Conservation (phyloP, 2,797 vertebrate species). For the Enoplosus armatus region DNA sequence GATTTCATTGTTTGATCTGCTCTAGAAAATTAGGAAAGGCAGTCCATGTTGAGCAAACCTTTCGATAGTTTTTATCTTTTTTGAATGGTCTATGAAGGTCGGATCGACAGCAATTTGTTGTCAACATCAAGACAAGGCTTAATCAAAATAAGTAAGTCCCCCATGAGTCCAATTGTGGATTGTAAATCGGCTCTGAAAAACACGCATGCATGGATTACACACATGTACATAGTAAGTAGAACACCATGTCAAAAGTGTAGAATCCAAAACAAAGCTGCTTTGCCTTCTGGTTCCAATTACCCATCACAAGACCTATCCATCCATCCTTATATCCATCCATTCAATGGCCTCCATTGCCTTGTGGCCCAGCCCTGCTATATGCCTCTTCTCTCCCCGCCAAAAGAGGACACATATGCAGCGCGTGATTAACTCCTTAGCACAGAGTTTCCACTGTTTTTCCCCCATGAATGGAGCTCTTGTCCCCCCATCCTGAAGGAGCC, state of each 20-base stretch:
- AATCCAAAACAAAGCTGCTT: slow-evolving; percentile 54
- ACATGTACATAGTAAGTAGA: slow-evolving; percentile 37
- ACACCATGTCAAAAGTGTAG: slow-evolving; percentile 38
- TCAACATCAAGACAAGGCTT: neutral
- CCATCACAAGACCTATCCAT: slow-evolving; percentile 77
- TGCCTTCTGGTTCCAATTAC: slow-evolving; percentile 80
- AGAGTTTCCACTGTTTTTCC: slow-evolving; percentile 83
- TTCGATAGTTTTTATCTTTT: neutral
- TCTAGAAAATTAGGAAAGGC: neutral
- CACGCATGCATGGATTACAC: neutral
- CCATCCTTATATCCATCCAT: slow-evolving; percentile 55
- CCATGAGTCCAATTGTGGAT: neutral
- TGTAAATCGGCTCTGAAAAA: neutral
- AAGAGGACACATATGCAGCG: slow-evolving; percentile 79
- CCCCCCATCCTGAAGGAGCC: slow-evolving; percentile 64
- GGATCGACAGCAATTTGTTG: neutral
- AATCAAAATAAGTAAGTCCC: neutral
- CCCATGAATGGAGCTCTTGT: slow-evolving; percentile 86
- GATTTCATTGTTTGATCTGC: neutral
- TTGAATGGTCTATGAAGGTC: neutral
- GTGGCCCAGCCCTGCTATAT: slow-evolving; percentile 55
- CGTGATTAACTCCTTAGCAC: slow-evolving; percentile 85
- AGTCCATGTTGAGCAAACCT: neutral
- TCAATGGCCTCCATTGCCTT: slow-evolving; percentile 53
- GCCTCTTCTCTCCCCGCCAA: slow-evolving; percentile 46